Percentiles rank a stretch among this genome's conserved stretches.
These are phyloP conservation scores for Hippopotamyrus pictus DNA, from an alignment of 2,797 vertebrate species.

Conservation along the genomic window DNA sequence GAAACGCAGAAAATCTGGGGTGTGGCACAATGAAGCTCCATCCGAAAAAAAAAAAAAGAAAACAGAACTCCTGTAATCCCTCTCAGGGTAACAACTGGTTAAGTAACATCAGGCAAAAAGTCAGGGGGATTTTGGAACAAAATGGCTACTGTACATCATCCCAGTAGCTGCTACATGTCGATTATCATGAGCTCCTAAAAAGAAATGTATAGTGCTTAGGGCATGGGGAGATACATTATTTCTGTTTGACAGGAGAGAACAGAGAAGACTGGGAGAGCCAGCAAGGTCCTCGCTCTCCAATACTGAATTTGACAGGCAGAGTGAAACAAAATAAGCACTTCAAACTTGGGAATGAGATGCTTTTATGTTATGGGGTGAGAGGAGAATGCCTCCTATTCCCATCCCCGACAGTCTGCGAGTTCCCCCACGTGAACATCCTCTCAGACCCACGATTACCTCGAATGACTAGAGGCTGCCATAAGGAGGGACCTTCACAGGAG, in stretches of 20 bases:
- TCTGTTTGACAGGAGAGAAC: not conserved
- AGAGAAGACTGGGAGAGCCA: not conserved
- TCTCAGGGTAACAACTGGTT: not conserved
- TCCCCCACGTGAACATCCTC: not conserved
- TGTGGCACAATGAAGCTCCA: not conserved
- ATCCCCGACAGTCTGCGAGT: not conserved
- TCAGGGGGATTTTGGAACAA: not conserved
- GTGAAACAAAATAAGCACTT: not conserved
- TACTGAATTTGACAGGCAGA: not conserved
- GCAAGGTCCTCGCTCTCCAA: not conserved
- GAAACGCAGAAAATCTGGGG: not conserved
- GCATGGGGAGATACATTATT: not conserved
- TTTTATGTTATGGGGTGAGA: not conserved
- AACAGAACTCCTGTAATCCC: not conserved
- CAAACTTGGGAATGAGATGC: not conserved
- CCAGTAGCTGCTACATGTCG: not conserved
- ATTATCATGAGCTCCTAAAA: not conserved
- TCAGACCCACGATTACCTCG: conserved; percentile 38
- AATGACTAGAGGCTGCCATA: not conserved
- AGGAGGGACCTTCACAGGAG: not conserved
- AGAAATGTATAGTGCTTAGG: not conserved
- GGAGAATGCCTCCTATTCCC: not conserved
- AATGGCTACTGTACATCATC: not conserved
- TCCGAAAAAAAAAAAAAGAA: not conserved
- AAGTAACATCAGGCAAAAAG: not conserved